Evolutionary conservation across 2,797 vertebrate species (phyloP).

Genomic region (Leuciscus waleckii): DNA sequence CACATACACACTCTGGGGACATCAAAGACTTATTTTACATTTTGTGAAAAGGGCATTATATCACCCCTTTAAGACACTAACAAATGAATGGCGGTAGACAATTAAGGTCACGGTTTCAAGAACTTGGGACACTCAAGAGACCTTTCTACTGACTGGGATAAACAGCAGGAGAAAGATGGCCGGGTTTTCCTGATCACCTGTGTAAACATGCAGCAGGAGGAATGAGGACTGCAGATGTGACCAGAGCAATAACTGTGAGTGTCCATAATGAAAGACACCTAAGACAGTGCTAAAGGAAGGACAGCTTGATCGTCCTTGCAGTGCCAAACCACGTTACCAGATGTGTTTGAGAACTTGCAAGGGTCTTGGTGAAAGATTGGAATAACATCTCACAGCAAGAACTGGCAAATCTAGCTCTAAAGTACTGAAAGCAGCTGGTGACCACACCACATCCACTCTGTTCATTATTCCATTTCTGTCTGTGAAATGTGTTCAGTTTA

Average conservation of each 20-base stretch:
- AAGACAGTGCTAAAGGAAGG: neutral
- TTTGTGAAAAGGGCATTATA: too few relatives aligned
- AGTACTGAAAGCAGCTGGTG: neutral
- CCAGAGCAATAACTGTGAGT: neutral
- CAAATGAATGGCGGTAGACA: neutral
- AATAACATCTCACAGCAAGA: neutral
- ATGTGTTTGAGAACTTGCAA: neutral
- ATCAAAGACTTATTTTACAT: too few relatives aligned
- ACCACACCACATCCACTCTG: neutral
- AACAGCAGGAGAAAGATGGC: neutral
- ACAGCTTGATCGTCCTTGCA: neutral
- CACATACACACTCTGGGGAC: too few relatives aligned
- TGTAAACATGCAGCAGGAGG: neutral
- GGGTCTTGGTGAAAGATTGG: neutral
- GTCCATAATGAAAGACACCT: neutral
- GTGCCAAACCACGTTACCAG: neutral
- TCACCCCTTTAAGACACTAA: neutral
- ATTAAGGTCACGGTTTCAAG: neutral
- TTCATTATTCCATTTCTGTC: neutral
- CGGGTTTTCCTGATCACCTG: neutral
- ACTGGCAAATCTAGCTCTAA: neutral
- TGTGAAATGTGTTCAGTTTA: neutral
- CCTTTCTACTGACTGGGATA: neutral
- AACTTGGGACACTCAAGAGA: neutral
- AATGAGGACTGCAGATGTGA: neutral